Base-by-base conservation (phyloP, 2,113 vertebrate genomes). In the Callorhinus ursinus region DNA sequence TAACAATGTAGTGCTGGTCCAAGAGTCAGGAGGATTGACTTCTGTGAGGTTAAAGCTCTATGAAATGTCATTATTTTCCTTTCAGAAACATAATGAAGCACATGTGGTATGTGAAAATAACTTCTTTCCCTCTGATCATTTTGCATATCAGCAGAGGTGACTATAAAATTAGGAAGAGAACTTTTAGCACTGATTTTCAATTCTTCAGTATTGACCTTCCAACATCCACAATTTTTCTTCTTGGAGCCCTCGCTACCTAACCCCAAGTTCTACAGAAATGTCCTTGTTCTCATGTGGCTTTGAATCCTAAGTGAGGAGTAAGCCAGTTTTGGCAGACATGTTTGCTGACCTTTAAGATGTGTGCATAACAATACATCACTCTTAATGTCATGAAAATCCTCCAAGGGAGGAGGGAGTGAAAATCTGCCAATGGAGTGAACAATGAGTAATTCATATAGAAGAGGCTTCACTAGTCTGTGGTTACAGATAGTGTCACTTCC, bases 51-150 rank as follows among this genome's bases (percentile, higher is more conserved):
- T 11, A 69, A 90, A 92, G 11, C 13, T 92, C 49, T 65, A 36
- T 46, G 33, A 57, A 95, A 69, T 76, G 36, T 16, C 24, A 42
- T 22, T 79, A 57, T 65, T 24, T 86, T 93, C 31, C 24, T 82
- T 91, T 91, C 28, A 95, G 77, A 97, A 95, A 96, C 13, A 74
- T 13, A 61, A 26, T 55, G 67, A 95, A 15, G 15, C 28, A 80
- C n/a, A 39, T 33, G 49, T 76, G 22, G 63, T 16, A 57, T 24
- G 4, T 21, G 61, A 79, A 95, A 87, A 36, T n/a, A 71, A 67
- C 59, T 22, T 82, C 2, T 71, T 93, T 53, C 18, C 46, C 22
- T 93, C 31, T 36, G 10, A 59, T 80, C 33, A 42, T 63, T 76
- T 82, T 77, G 81, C 31, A 8, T 36, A 85, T 61, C 46, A 92